These are phyloP conservation scores for Centropyge bicolor DNA, from an alignment of 2,797 vertebrate species.

Conservation along the genomic window DNA sequence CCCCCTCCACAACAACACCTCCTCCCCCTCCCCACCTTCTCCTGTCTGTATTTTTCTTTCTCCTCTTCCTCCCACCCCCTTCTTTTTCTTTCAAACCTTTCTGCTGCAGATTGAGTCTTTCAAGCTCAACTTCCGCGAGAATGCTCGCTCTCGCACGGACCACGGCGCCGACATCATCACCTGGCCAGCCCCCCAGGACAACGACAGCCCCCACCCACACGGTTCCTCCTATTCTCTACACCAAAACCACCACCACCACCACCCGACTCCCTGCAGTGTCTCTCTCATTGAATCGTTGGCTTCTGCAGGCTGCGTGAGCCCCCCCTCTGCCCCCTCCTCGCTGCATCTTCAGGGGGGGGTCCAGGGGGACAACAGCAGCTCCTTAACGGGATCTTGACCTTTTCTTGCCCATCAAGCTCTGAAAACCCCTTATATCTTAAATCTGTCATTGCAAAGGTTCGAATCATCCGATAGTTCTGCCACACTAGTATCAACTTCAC, in stretches of 20 bases:
- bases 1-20: slow-evolving; percentile 61
- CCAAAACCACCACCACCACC: slow-evolving; percentile 56
- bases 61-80: slow-evolving; percentile 52
- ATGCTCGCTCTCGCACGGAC: slow-evolving; percentile 92
- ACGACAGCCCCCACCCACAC: slow-evolving; percentile 78
- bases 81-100: slow-evolving; percentile 75
- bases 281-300: slow-evolving; percentile 78
- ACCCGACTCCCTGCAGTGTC: slow-evolving; percentile 75
- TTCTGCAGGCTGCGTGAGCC: slow-evolving; percentile 66
- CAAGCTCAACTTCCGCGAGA: slow-evolving; percentile 93
- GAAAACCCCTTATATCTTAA: slow-evolving; percentile 25
- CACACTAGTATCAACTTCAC: slow-evolving; percentile 26
- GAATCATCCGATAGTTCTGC: slow-evolving; percentile 25
- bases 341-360: slow-evolving; percentile 57
- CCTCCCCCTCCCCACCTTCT: slow-evolving; percentile 71
- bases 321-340: slow-evolving; percentile 68
- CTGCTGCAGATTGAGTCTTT: slow-evolving; percentile 96
- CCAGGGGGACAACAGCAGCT: slow-evolving; percentile 56
- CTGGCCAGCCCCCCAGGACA: slow-evolving; percentile 81
- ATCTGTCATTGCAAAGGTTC: slow-evolving; percentile 38
- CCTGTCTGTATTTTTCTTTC: slow-evolving; percentile 58
- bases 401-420: not conserved
- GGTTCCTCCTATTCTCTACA: slow-evolving; percentile 41
- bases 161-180: slow-evolving; percentile 89
- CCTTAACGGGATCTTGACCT: slow-evolving; percentile 53